Evolutionary conservation across 2,888 invertebrate species (phyloP).

Genomic region (Eupithecia insigniata): DNA sequence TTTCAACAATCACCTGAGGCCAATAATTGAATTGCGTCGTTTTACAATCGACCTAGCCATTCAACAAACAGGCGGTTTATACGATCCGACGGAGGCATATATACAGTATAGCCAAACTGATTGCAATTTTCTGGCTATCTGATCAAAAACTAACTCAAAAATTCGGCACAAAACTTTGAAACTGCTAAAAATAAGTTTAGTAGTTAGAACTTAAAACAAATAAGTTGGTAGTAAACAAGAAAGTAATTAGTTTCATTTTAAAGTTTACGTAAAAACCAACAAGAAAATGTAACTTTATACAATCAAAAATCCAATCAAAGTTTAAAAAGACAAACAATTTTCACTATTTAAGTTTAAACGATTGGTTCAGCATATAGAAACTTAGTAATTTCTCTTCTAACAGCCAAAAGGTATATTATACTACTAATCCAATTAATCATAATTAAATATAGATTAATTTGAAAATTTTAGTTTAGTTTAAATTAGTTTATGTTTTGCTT

Average conservation of each 20-base stretch:
- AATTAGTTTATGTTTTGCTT: neutral
- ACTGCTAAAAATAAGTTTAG: neutral
- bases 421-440: constrained; percentile 24
- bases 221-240: neutral
- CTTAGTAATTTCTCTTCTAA: constrained; percentile 20
- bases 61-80: no score
- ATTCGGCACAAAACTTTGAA: neutral
- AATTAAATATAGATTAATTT: constrained; percentile 22
- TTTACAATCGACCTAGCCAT: no score
- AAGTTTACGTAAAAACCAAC: constrained; percentile 11
- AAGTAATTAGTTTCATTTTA: constrained; percentile 4
- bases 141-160: neutral
- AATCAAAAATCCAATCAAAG: constrained; percentile 25
- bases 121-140: neutral
- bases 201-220: neutral
- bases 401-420: constrained; percentile 28
- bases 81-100: no score
- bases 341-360: constrained; percentile 17
- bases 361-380: constrained; percentile 26
- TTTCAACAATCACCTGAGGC: no score
- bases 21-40: no score
- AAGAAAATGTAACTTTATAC: constrained; percentile 9
- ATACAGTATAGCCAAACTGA: neutral
- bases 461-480: constrained; percentile 1
- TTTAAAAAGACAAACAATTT: constrained; percentile 23